These are phyloP conservation scores for Leucophenga montana DNA, from an alignment of 2,888 invertebrate genomes.

Conservation along the genomic window DNA sequence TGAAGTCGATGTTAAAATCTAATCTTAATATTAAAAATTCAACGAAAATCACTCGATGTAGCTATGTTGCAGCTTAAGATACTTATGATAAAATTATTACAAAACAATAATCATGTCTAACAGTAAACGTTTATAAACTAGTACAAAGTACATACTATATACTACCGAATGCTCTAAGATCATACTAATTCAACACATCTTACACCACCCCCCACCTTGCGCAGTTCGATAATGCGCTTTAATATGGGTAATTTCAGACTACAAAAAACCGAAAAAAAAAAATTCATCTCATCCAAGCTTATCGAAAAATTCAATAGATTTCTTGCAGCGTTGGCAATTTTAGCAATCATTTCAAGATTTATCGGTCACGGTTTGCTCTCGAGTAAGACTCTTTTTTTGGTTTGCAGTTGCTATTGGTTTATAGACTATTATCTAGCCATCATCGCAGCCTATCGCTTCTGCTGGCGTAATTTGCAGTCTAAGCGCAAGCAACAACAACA, in stretches of 20 bases:
- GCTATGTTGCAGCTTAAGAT: constrained; percentile 35
- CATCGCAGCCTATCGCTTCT: constrained; percentile 36
- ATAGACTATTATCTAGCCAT: not conserved
- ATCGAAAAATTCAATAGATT: constrained; percentile 14
- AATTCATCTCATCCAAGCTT: constrained; percentile 14
- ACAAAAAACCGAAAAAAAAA: constrained; percentile 10
- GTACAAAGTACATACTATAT: not conserved
- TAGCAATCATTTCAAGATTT: constrained; percentile 50
- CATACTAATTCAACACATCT: constrained; percentile 25
- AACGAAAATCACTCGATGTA: constrained; percentile 32
- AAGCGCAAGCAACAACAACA: constrained; percentile 2
- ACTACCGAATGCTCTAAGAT: constrained; percentile 22
- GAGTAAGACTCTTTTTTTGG: constrained; percentile 35
- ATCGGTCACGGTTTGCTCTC: constrained; percentile 56
- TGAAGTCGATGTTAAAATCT: no score
- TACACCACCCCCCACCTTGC: constrained; percentile 16
- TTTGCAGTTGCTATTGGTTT: constrained; percentile 29
- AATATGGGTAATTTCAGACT: constrained; percentile 22
- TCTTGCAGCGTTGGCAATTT: constrained; percentile 44
- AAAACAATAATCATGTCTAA: constrained; percentile 41
- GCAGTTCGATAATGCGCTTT: not conserved
- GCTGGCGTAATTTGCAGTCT: constrained; percentile 39
- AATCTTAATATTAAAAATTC: constrained; percentile 13
- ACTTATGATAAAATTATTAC: constrained; percentile 44
- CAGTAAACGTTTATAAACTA: constrained; percentile 27